Conservation (phyloP, 2,888 invertebrate species). For the Tetropium fuscum region DNA sequence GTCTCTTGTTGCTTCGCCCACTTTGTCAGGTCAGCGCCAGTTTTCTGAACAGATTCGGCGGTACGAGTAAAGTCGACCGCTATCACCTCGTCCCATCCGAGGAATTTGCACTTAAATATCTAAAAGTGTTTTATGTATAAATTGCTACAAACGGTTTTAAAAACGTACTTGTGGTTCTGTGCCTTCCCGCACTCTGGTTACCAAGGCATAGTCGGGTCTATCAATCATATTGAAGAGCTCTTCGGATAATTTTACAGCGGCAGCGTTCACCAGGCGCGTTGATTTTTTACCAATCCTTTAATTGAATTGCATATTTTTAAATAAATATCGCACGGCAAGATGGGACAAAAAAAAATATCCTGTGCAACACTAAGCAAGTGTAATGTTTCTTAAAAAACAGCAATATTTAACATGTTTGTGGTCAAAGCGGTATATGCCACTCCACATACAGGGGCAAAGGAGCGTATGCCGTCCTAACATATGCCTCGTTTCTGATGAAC, state of each 20-base stretch:
- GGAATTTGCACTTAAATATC: slow-evolving; percentile 97
- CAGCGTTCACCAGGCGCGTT: slow-evolving; percentile 92
- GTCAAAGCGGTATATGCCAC: too few species aligned
- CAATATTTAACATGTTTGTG: too few species aligned
- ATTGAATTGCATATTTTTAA: slow-evolving; percentile 30
- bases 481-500: too few species aligned
- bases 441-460: too few species aligned
- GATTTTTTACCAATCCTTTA: slow-evolving; percentile 97
- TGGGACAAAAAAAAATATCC: too few species aligned
- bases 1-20: slow-evolving; percentile 93
- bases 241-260: slow-evolving; percentile 96
- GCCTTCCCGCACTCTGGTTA: slow-evolving; percentile 92
- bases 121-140: too few species aligned
- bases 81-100: slow-evolving; percentile 99
- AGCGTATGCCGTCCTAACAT: too few species aligned
- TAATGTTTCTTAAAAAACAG: too few species aligned
- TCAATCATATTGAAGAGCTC: slow-evolving; percentile 96
- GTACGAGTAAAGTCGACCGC: slow-evolving; percentile 99
- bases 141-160: too few species aligned
- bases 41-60: slow-evolving; percentile 95
- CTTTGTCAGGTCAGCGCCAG: slow-evolving; percentile 94
- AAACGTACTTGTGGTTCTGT: slow-evolving; percentile 88
- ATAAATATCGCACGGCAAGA: too few species aligned
- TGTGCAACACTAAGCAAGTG: too few species aligned
- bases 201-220: slow-evolving; percentile 87